Base-by-base conservation (phyloP, 1,140 invertebrate genomes). In the Bombyx mori region DNA sequence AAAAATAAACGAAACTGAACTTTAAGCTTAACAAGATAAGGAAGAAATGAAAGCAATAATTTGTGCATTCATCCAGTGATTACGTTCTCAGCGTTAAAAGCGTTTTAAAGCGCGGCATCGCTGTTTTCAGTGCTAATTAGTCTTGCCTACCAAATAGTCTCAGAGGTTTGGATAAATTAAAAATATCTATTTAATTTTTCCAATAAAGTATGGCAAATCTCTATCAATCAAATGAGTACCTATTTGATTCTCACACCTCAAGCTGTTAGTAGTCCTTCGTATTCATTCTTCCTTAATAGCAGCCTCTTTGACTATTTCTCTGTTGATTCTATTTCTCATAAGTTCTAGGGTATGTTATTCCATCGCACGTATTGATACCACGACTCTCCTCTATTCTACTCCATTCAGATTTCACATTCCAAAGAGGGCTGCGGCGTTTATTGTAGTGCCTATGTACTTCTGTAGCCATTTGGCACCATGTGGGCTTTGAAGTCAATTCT, bases 41-140 rank as follows among this genome's bases (percentile, higher is more conserved):
- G 8, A 48, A 48, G 12, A n/a, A 12, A 42, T 56, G 46, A 10
- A 18, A 10, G 45, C 35, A 49, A 47, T 7, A 49, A 43, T 56
- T 56, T 47, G 45, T 12, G 9, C 45, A 48, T 56, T 56, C 35
- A 35, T 56, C 45, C 52, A 50, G 44, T 44, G 18, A 61, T 61
- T 57, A 61, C 51, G 54, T 35, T 58, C 42, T 58, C 46, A 67
- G 60, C 57, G 57, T 43, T 51, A 60, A 64, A 69, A 73, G 65
- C 75, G 75, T 71, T 75, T 63, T 63, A 73, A 77, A 82, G 75
- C 76, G 73, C 75, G 75, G 65, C 64, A 65, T 58, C 57, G 72
- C 75, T 81, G 79, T 82, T 82, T 82, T 71, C 73, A 73, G 74
- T 67, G 61, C 75, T 82, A 84, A 84, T 84, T 84, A 84, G 82